A percentile compares a stretch with the other conserved stretches of the same genome.
phyloP scores from a whole-genome alignment of 2,113 vertebrate genomes.

The Xiphias gladius region DNA sequence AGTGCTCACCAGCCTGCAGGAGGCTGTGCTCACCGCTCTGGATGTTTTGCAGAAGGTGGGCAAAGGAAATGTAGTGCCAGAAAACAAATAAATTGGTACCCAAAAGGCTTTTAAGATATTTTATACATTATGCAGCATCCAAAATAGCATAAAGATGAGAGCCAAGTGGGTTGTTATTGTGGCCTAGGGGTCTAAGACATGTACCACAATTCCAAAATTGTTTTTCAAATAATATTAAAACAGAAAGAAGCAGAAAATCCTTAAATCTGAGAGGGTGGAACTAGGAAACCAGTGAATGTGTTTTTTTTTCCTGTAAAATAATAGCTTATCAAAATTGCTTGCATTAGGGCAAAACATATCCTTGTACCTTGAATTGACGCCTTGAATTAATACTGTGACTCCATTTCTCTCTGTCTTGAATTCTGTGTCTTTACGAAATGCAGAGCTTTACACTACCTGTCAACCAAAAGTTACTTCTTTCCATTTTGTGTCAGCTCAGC shows the following conservation, averaged over 20 bases:
- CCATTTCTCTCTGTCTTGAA: not conserved
- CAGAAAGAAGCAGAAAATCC: not conserved
- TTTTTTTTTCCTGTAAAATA: not conserved
- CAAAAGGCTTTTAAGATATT: not conserved
- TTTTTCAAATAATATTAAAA: not conserved
- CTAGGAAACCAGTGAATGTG: not conserved
- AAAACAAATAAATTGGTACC: not conserved
- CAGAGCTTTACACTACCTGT: not conserved
- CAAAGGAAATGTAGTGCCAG: not conserved
- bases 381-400: not conserved
- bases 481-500: conserved; percentile 27
- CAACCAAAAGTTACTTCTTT: conserved; percentile 19
- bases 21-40: conserved; percentile 95
- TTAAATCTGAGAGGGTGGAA: not conserved
- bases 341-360: not conserved
- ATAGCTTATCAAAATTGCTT: not conserved
- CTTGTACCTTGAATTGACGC: not conserved
- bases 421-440: not conserved
- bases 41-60: conserved; percentile 98
- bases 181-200: not conserved
- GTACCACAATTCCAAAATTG: not conserved
- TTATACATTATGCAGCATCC: not conserved
- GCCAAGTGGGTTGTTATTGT: not conserved
- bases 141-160: not conserved
- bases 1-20: conserved; percentile 96